A percentile compares a stretch with the other conserved stretches of the same genome.
Conservation (phyloP, 2,797 vertebrate species). For the Pseudochaenichthys georgianus region DNA sequence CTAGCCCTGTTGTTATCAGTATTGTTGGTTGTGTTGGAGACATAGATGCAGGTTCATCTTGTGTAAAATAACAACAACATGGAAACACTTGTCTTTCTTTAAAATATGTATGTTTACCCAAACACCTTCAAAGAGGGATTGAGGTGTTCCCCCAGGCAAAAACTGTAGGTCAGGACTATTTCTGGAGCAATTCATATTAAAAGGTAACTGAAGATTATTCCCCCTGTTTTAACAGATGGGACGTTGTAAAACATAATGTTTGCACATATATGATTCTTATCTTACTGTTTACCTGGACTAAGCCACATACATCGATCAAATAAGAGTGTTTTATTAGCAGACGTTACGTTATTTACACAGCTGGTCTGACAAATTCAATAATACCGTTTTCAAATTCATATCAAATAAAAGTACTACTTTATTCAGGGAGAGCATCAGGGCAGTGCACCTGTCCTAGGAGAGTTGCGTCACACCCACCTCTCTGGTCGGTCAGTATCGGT, state of each 20-base stretch:
- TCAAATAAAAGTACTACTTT: not conserved
- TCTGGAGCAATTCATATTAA: conserved; percentile 18
- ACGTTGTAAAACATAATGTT: not conserved
- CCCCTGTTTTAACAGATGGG: not conserved
- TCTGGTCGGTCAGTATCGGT: conserved; percentile 83
- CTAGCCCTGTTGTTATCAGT: not conserved
- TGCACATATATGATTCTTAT: conserved; percentile 4
- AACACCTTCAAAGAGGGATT: conserved; percentile 28
- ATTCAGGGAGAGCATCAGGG: not conserved
- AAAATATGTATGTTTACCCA: conserved; percentile 41
- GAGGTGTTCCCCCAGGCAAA: conserved; percentile 18
- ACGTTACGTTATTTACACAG: not conserved
- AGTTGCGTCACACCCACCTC: conserved; percentile 83
- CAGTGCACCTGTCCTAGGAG: conserved; percentile 59
- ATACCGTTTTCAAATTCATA: not conserved
- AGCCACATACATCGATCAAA: not conserved
- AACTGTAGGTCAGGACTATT: conserved; percentile 35
- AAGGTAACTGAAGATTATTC: not conserved
- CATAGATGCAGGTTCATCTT: conserved; percentile 10
- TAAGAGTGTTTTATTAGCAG: not conserved
- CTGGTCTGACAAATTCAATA: not conserved
- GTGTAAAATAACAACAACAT: conserved; percentile 51
- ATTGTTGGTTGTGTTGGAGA: not conserved
- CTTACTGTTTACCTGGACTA: not conserved
- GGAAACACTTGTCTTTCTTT: conserved; percentile 30